Base-by-base conservation (phyloP, 2,113 vertebrate genomes). In the Sisor rabdophorus region DNA sequence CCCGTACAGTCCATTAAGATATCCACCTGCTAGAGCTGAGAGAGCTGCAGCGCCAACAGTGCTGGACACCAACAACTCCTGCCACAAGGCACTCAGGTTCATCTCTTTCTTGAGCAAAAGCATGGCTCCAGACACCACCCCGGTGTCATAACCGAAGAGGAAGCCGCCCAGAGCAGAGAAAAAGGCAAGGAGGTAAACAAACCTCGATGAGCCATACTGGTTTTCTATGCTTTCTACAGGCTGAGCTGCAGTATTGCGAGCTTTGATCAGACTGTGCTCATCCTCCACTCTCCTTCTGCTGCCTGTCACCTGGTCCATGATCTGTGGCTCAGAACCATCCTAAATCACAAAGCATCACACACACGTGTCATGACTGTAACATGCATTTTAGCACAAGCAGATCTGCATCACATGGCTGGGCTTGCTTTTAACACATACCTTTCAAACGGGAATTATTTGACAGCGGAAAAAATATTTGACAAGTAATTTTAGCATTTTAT, bases 101-200 rank as follows among this genome's bases (percentile, higher is more conserved):
- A 96, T 93, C 92, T 96, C 93, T 86, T 83, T 89, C 89, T 96
- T 96, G 71, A 99, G 93, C 78, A 96, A 92, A 79, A 99, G 92
- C 93, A 99, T 95, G 0, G 95, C 96, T 36, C 97, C 97, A 0
- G 96, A 96, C 73, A 99, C 95, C 84, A 99, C 97, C 6, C 97
- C 96, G 2, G 96, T 98, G 89, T 99, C 97, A 36, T 99, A 99
- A 81, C 97, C 96, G 79, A 98, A 98, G 47, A 99, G 92, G 77
- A 99, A 95, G 68, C 97, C 97, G 15, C 97, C 97, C 70, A 99
- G 87, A 54, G 96, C 97, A 0, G 96, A 95, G 90, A 96, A 96
- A 36, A 90, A 89, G 0, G 88, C 86, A 81, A 93, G 16, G 24
- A 88, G 5, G 13, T 91, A 92, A 50, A 98, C 83, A 79, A 98